These are phyloP conservation scores for Neelides sp. DNA, from an alignment of 1,140 invertebrate genomes.

Conservation along the genomic window DNA sequence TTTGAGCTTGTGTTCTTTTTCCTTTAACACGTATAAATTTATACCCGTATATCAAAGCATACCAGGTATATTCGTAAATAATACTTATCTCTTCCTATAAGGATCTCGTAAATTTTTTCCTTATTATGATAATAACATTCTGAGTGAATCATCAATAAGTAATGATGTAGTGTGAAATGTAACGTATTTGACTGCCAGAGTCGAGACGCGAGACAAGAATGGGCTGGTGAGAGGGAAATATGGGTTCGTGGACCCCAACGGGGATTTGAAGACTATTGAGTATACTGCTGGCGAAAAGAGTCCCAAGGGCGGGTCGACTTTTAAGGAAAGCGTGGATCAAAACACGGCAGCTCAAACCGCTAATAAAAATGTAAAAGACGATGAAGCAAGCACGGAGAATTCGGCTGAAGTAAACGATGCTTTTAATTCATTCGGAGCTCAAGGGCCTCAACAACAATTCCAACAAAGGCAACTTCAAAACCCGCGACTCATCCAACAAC, in stretches of 20 bases:
- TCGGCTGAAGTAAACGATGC: neutral
- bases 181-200: conserved; percentile 53
- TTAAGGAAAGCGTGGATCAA: conserved; percentile 11
- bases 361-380: neutral
- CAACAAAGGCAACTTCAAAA: conserved; percentile 37
- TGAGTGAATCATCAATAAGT: neutral
- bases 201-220: conserved; percentile 63
- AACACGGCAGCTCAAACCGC: conserved; percentile 11
- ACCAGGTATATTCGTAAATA: no score
- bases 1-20: no score
- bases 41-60: no score
- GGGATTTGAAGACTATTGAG: conserved; percentile 69
- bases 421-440: neutral
- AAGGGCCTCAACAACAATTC: conserved; percentile 32
- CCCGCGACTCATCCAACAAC: conserved; percentile 5
- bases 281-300: conserved; percentile 42
- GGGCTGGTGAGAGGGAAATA: conserved; percentile 76
- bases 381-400: neutral
- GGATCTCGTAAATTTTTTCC: neutral
- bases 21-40: no score
- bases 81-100: neutral
- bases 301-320: conserved; percentile 7
- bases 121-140: neutral
- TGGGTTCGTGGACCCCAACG: conserved; percentile 65
- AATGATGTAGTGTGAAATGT: neutral